phyloP scores from a whole-genome alignment of 2,113 vertebrate genomes.

The Cephalopholis sonnerati region DNA sequence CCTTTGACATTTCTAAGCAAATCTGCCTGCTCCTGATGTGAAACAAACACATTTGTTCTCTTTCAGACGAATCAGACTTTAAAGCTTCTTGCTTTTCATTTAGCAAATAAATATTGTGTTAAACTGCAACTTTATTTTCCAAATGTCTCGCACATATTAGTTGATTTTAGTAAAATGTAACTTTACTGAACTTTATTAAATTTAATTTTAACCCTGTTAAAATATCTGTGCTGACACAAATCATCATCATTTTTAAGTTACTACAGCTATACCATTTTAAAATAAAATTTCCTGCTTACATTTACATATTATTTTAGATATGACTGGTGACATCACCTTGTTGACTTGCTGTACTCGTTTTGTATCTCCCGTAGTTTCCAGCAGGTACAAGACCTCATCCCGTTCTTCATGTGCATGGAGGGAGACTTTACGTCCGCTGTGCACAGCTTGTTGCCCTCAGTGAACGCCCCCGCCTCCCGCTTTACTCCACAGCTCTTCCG shows the following conservation, averaged over 20 bases:
- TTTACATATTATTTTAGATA: neutral
- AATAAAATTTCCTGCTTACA: neutral
- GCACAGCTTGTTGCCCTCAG: slow-evolving; percentile 26
- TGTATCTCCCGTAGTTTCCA: slow-evolving; percentile 49
- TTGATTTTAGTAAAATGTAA: too few relatives aligned
- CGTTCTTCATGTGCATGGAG: slow-evolving; percentile 72
- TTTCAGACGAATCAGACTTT: too few relatives aligned
- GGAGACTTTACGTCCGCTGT: slow-evolving; percentile 64
- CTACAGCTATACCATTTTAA: neutral
- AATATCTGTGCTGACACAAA: too few relatives aligned
- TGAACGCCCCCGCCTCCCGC: slow-evolving; percentile 47
- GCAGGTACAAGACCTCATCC: slow-evolving; percentile 67
- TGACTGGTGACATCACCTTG: neutral
- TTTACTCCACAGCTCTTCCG: slow-evolving; percentile 68
- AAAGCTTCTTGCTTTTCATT: too few relatives aligned
- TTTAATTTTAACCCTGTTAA: too few relatives aligned
- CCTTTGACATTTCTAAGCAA: too few relatives aligned
- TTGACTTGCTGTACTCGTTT: neutral
- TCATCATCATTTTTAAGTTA: neutral
- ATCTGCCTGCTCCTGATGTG: too few relatives aligned
- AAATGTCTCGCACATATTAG: too few relatives aligned
- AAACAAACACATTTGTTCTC: too few relatives aligned
- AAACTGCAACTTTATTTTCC: too few relatives aligned
- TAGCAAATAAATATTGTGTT: too few relatives aligned
- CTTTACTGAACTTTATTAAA: too few relatives aligned